Conservation (phyloP, 1,140 invertebrate species). For the Amphibalanus amphitrite region DNA sequence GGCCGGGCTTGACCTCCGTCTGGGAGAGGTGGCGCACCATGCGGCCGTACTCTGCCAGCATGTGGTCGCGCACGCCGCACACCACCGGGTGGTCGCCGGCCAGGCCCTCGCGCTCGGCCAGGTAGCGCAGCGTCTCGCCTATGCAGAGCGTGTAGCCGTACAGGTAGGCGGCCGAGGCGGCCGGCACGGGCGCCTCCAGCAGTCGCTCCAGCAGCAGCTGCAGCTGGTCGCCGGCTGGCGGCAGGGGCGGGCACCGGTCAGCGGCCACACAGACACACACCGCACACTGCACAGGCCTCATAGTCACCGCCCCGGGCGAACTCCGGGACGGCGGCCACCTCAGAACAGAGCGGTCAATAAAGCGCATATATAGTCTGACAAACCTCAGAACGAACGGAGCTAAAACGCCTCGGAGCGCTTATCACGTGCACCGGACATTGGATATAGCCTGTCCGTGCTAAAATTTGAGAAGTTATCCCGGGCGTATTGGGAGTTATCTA, state of each 20-base stretch:
- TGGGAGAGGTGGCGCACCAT: not conserved
- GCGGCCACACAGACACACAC: too few relatives aligned
- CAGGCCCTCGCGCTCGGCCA: slow-evolving; percentile 26
- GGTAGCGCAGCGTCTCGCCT: slow-evolving; percentile 26
- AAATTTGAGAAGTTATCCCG: too few relatives aligned
- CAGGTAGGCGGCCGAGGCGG: not conserved
- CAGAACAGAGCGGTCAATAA: too few relatives aligned
- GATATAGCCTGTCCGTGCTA: too few relatives aligned
- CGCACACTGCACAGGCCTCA: not conserved
- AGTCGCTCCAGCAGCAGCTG: not conserved
- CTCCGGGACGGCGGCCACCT: too few relatives aligned
- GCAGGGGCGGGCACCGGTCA: not conserved
- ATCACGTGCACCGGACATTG: too few relatives aligned
- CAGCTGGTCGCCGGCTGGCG: not conserved
- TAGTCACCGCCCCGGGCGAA: too few relatives aligned
- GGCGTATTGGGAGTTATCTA: too few relatives aligned
- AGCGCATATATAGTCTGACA: too few relatives aligned
- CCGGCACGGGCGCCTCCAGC: not conserved
- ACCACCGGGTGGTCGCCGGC: slow-evolving; percentile 26
- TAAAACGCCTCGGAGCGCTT: too few relatives aligned
- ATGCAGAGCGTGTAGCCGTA: slow-evolving; percentile 20
- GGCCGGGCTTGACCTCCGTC: too few relatives aligned
- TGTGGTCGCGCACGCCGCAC: slow-evolving; percentile 24
- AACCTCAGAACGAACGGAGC: too few relatives aligned
- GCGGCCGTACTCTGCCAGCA: slow-evolving; percentile 13